These are phyloP conservation scores for Umimayanthus kanabou DNA, from an alignment of 92 coral and sea anemone species.

Conservation along the genomic window DNA sequence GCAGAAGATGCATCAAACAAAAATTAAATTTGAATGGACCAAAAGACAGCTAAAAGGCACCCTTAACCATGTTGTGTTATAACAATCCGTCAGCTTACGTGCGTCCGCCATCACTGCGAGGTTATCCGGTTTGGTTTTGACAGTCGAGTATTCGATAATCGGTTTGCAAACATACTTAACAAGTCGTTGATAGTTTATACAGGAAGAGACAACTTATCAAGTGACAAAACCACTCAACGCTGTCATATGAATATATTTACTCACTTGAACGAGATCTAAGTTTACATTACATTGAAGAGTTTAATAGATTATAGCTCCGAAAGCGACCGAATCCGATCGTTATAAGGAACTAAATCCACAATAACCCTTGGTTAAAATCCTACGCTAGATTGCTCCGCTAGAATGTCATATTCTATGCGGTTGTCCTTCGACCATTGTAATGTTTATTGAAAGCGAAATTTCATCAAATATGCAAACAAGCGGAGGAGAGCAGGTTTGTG, in stretches of 20 bases:
- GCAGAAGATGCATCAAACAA: slow-evolving; percentile 26
- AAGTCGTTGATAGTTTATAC: slow-evolving; percentile 38
- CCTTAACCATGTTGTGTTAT: background rate
- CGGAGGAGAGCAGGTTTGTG: background rate
- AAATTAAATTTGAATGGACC: slow-evolving; percentile 4
- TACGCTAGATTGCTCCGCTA: slow-evolving; percentile 24
- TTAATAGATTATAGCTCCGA: background rate
- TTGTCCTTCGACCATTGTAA: slow-evolving; percentile 22
- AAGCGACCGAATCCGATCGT: background rate
- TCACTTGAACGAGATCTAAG: slow-evolving; percentile 22
- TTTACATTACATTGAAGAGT: background rate
- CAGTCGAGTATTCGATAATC: slow-evolving; percentile 29
- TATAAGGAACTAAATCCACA: slow-evolving; percentile 10
- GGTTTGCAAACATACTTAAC: slow-evolving; percentile 33
- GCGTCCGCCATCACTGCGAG: background rate
- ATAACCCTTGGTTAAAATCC: slow-evolving; percentile 24
- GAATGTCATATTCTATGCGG: slow-evolving; percentile 12
- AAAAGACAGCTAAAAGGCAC: background rate
- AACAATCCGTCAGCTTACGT: background rate
- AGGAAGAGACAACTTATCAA: slow-evolving; percentile 37
- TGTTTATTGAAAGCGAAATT: slow-evolving; percentile 38
- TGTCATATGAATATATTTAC: slow-evolving; percentile 36
- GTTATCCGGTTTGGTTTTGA: slow-evolving; percentile 1
- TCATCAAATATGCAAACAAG: slow-evolving; percentile 51
- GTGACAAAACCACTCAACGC: slow-evolving; percentile 40